Evolutionary conservation across 2,888 invertebrate species (phyloP).

Genomic region (Trachelus troglodyta): DNA sequence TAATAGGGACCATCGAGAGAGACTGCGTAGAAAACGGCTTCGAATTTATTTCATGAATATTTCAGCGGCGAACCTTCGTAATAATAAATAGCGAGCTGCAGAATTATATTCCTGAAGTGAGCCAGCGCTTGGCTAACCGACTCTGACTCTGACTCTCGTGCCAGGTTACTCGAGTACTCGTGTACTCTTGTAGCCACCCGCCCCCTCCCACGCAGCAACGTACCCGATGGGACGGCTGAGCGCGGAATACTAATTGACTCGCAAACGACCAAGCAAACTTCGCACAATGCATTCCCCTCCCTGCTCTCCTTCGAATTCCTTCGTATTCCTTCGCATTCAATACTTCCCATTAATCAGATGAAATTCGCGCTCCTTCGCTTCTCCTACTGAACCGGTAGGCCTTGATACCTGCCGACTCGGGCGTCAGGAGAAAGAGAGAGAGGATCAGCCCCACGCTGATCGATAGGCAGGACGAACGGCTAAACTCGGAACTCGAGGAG

Average conservation of each 20-base stretch:
- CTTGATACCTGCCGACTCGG: too few relatives aligned
- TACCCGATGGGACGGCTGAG: constrained; percentile 31
- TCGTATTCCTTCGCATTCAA: constrained; percentile 23
- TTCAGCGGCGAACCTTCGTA: constrained; percentile 56
- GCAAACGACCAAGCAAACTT: constrained; percentile 39
- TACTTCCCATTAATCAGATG: constrained; percentile 28
- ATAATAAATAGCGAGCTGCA: constrained; percentile 58
- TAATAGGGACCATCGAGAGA: constrained; percentile 58
- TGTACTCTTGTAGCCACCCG: constrained; percentile 1
- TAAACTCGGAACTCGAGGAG: too few relatives aligned
- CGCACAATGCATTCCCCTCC: constrained; percentile 7
- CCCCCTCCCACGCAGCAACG: constrained; percentile 6
- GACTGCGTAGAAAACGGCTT: constrained; percentile 34
- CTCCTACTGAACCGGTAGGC: too few relatives aligned
- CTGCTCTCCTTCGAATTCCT: constrained; percentile 13
- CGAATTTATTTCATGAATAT: constrained; percentile 63
- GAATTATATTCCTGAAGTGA: constrained; percentile 55
- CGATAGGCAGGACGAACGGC: too few relatives aligned
- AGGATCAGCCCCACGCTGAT: too few relatives aligned
- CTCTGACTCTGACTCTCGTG: not conserved
- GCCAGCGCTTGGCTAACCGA: constrained; percentile 18
- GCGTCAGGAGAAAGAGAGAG: too few relatives aligned
- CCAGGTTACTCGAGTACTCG: too few relatives aligned
- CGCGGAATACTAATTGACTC: constrained; percentile 58
- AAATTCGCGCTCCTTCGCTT: constrained; percentile 10